phyloP scores from a whole-genome alignment of 92 coral and sea anemone species.

The Zoanthus gigantus region DNA sequence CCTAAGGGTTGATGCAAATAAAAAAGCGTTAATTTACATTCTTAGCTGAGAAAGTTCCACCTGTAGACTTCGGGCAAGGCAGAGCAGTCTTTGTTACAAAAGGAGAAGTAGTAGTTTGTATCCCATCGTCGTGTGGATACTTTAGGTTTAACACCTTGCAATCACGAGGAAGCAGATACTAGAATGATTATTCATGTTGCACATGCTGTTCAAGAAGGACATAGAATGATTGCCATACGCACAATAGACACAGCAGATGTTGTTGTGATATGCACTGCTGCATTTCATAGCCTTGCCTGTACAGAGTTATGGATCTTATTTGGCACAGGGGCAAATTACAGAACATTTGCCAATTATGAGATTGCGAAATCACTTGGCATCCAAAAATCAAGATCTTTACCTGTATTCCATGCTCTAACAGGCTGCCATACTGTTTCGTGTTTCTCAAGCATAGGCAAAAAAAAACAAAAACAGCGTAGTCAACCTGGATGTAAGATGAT shows the following conservation, averaged over 20 bases:
- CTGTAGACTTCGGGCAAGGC: conserved; percentile 12
- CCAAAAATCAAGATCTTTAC: conserved; percentile 23
- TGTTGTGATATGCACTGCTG: neutral
- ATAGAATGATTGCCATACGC: conserved; percentile 10
- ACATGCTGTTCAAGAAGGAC: conserved; percentile 17
- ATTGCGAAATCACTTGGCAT: neutral
- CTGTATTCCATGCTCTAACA: conserved; percentile 10
- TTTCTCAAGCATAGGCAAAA: conserved; percentile 4
- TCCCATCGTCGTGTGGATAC: neutral
- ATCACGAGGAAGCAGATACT: conserved; percentile 19
- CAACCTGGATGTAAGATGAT: conserved; percentile 28
- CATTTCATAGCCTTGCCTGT: neutral
- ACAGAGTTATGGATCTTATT: neutral
- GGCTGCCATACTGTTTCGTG: conserved; percentile 17
- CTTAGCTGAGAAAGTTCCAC: conserved; percentile 15
- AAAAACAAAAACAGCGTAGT: neutral
- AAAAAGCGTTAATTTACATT: conserved; percentile 27
- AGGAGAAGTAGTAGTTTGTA: conserved; percentile 21
- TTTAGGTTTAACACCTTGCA: conserved; percentile 10
- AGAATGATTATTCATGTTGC: conserved; percentile 19
- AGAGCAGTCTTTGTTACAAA: conserved; percentile 3
- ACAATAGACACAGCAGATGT: conserved; percentile 44
- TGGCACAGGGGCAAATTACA: neutral
- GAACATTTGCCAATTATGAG: neutral
- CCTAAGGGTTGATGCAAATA: conserved; percentile 24